Evolutionary conservation across 1,140 invertebrate genomes (phyloP).

Genomic region (Eurytemora carolleeae): DNA sequence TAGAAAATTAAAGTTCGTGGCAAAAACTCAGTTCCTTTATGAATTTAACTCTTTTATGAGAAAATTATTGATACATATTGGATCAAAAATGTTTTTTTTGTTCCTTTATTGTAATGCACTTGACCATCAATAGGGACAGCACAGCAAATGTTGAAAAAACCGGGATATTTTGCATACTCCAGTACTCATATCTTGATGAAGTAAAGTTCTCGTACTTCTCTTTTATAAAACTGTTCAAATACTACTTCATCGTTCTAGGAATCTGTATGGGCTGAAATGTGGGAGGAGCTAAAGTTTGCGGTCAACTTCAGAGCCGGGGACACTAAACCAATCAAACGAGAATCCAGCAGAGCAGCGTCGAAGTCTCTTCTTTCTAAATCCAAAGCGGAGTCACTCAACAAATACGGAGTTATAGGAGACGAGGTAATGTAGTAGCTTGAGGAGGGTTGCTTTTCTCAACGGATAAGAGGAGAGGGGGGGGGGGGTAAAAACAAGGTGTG

Average conservation of each 20-base stretch:
- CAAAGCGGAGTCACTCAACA: background rate
- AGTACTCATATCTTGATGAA: too few relatives aligned
- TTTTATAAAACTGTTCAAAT: background rate
- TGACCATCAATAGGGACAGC: background rate
- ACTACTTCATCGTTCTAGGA: conserved; percentile 15
- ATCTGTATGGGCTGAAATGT: conserved; percentile 21
- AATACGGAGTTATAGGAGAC: background rate
- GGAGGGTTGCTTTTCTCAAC: background rate
- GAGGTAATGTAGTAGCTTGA: background rate
- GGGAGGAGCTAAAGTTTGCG: conserved; percentile 20
- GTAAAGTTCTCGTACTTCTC: too few relatives aligned
- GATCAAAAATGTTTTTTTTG: background rate
- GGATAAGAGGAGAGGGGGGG: too few relatives aligned
- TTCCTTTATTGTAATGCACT: background rate
- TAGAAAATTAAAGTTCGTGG: too few relatives aligned
- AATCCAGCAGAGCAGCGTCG: conserved; percentile 2
- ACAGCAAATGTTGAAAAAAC: conserved; percentile 5
- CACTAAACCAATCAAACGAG: conserved; percentile 21
- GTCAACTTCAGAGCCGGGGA: conserved; percentile 21
- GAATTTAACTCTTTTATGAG: too few relatives aligned
- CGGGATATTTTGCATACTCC: too few relatives aligned
- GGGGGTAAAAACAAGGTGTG: too few relatives aligned
- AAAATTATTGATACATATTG: too few relatives aligned
- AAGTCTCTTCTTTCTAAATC: background rate
- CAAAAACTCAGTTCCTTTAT: too few relatives aligned